Base-by-base conservation (phyloP, 2,797 vertebrate genomes). In the Okamejei kenojei region DNA sequence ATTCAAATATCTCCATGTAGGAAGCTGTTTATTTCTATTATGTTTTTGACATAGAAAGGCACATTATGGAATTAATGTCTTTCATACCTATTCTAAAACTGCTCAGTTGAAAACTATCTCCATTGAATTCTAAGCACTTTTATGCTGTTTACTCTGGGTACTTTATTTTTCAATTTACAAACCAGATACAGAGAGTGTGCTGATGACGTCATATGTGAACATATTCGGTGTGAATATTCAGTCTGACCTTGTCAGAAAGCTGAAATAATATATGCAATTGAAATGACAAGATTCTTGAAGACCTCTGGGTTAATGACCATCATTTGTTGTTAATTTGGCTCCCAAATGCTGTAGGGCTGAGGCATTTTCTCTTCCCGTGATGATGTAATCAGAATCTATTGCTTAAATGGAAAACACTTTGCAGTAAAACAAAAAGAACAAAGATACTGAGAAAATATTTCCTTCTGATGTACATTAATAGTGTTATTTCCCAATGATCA, bases 261-360 rank as follows among this genome's bases (percentile, higher is more conserved):
- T 92, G 90, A n/a, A 92, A 54, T 76, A 76, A 92, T 92, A 58
- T 92, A 92, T 74, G 90, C 71, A 92, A 54, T 92, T 73, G 71
- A 92, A 92, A 92, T 76, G 71, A 76, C 90, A 76, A n/a, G 90
- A 54, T 92, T 71, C 45, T 76, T 73, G 90, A 11, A 74, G 90
- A 91, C 68, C 38, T 35, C 38, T 74, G 71, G 71, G 90, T 91
- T 91, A 91, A 74, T 91, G 90, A 74, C 38, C 73, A 74, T 92
- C 71, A 26, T 38, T 76, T 92, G 90, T 35, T 80, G 78, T 92
- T 74, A 92, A 76, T 92, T 92, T 92, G 45, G 38, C 71, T 58
- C 13, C 35, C 38, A 92, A 29, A 54, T 5, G 13, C 38, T 74
- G 38, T 29, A 74, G 71, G 71, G 38, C 71, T 92, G 38, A 74